These are phyloP conservation scores for Phylloscopus collybita DNA, from an alignment of 2,797 vertebrate species.

Conservation along the genomic window DNA sequence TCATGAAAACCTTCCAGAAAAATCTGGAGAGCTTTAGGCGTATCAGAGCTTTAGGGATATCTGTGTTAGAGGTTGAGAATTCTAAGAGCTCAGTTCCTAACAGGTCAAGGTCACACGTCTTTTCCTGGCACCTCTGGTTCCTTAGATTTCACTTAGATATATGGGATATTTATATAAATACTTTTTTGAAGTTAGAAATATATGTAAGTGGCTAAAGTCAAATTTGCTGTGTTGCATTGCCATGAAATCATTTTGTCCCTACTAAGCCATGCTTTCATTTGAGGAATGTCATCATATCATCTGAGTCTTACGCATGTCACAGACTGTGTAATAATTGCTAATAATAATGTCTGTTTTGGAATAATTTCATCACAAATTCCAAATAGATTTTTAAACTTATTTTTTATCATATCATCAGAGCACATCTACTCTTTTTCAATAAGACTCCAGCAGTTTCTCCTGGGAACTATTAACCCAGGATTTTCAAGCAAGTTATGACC, in stretches of 20 bases:
- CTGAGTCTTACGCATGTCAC: not conserved
- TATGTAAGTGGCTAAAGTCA: not conserved
- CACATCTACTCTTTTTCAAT: not conserved
- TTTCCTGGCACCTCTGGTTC: not conserved
- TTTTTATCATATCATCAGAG: not conserved
- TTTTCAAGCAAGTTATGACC: not conserved
- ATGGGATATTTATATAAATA: not conserved
- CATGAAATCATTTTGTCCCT: not conserved
- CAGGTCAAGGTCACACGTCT: not conserved
- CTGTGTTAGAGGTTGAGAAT: not conserved
- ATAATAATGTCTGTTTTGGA: not conserved
- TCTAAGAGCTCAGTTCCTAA: not conserved
- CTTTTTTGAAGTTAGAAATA: not conserved
- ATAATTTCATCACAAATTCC: not conserved
- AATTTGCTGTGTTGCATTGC: not conserved
- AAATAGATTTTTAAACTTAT: not conserved
- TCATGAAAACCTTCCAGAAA: not conserved
- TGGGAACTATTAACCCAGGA: not conserved
- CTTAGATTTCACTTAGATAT: not conserved
- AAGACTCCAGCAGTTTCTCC: not conserved
- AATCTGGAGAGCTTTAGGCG: not conserved
- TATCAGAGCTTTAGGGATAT: not conserved
- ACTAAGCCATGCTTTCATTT: not conserved
- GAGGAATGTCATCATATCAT: not conserved
- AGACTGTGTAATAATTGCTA: not conserved